These are phyloP conservation scores for Indri indri DNA, from an alignment of 2,113 vertebrate species.

Conservation along the genomic window DNA sequence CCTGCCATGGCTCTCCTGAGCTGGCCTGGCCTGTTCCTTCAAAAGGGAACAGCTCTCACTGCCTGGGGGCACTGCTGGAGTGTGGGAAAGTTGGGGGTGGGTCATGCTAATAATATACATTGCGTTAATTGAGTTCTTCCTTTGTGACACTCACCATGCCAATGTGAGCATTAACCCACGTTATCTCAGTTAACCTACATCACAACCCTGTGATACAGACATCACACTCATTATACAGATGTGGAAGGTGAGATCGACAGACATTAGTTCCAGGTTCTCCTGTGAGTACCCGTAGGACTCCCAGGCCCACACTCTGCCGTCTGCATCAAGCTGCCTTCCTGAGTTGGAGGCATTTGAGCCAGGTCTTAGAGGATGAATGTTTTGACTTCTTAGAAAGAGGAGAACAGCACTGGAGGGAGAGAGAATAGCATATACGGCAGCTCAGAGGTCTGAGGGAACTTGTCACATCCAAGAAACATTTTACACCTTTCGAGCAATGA, in stretches of 20 bases:
- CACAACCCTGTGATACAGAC: not conserved
- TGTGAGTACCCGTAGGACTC: not conserved
- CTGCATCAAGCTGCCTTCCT: not conserved
- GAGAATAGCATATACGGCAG: not conserved
- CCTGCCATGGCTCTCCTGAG: not conserved
- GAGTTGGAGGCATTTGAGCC: not conserved
- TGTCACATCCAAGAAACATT: not conserved
- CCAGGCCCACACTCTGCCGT: not conserved
- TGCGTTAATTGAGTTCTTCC: not conserved
- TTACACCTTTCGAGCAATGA: not conserved
- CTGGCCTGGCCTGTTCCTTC: not conserved
- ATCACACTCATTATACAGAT: not conserved
- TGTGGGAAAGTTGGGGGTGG: not conserved
- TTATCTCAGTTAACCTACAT: not conserved
- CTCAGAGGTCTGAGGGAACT: not conserved
- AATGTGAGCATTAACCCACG: not conserved
- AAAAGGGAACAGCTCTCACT: not conserved
- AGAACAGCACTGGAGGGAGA: not conserved
- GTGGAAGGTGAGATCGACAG: not conserved
- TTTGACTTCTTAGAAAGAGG: not conserved
- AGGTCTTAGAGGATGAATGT: not conserved
- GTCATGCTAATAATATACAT: not conserved
- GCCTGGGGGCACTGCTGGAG: not conserved
- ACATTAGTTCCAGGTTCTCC: not conserved
- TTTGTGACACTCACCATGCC: not conserved